A percentile compares a stretch with the other conserved stretches of the same genome.
Evolutionary conservation across 2,888 invertebrate species (phyloP).

Genomic region (Ichneumoninae sp.): DNA sequence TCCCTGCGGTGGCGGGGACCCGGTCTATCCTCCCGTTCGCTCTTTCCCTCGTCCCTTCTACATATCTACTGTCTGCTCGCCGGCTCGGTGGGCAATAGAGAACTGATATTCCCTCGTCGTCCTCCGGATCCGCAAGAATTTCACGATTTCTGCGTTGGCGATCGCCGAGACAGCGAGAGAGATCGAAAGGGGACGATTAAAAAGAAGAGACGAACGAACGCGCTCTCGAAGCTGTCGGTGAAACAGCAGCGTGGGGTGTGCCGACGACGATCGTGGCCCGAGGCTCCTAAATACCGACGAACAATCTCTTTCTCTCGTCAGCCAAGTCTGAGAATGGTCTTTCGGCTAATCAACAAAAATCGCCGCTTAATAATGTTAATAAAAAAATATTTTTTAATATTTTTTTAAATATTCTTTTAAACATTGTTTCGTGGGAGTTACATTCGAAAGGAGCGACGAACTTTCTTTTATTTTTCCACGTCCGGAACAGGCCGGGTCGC

Average conservation of each 20-base stretch:
- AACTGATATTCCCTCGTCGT: constrained; percentile 34
- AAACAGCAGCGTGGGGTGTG: constrained; percentile 36
- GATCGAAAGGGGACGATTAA: constrained; percentile 7
- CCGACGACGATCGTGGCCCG: constrained; percentile 43
- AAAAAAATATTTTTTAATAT: neutral
- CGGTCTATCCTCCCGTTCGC: constrained; percentile 4
- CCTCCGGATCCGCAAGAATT: constrained; percentile 45
- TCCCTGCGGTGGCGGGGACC: constrained; percentile 19
- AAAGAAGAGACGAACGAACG: constrained; percentile 37
- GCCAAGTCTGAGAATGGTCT: neutral
- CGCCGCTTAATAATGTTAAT: neutral
- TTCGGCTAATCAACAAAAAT: constrained; percentile 6
- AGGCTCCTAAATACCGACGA: constrained; percentile 48
- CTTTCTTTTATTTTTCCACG: constrained; percentile 27
- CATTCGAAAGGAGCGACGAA: constrained; percentile 6
- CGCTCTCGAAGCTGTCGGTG: constrained; percentile 39
- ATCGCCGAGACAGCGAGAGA: constrained; percentile 8
- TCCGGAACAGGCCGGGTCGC: constrained; percentile 2
- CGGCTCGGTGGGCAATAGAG: constrained; percentile 27
- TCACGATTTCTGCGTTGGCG: constrained; percentile 44
- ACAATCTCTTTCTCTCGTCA: constrained; percentile 32
- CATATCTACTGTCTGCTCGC: neutral
- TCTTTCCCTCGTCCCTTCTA: constrained; percentile 12
- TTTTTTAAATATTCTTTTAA: neutral
- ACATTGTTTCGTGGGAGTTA: constrained; percentile 1